Conservation (phyloP, 2,888 invertebrate species). For the Archaeoteleia sp. region DNA sequence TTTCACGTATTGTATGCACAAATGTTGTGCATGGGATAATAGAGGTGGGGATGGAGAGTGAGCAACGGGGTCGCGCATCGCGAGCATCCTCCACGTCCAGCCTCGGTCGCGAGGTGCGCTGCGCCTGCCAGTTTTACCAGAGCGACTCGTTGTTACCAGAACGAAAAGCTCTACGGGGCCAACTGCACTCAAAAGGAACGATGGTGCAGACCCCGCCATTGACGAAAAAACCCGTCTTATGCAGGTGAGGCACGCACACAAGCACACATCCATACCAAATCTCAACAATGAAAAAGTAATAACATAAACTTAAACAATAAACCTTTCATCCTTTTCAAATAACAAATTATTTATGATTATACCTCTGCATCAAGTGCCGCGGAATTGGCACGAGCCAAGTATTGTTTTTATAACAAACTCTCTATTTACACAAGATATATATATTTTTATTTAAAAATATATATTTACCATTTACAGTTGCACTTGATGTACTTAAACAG, state of each 20-base stretch:
- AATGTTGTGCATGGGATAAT: too few species aligned
- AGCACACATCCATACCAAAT: slow-evolving; percentile 27
- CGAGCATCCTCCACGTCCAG: slow-evolving; percentile 80
- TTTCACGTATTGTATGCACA: slow-evolving; percentile 24
- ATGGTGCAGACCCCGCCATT: slow-evolving; percentile 70
- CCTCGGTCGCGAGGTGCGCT: slow-evolving; percentile 84
- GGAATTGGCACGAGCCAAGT: too few species aligned
- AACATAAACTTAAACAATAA: background rate
- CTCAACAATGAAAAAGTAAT: background rate
- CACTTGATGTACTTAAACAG: too few species aligned
- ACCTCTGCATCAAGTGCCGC: too few species aligned
- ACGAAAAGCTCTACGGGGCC: slow-evolving; percentile 81
- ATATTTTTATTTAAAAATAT: too few species aligned
- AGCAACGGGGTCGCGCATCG: slow-evolving; percentile 83
- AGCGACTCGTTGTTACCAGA: slow-evolving; percentile 87
- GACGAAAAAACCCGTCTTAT: slow-evolving; percentile 53
- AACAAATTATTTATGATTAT: too few species aligned
- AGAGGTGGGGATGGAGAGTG: slow-evolving; percentile 80
- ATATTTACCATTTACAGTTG: too few species aligned
- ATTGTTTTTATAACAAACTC: too few species aligned
- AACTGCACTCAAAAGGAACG: slow-evolving; percentile 79
- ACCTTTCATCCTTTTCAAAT: background rate
- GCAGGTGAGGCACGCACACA: too few species aligned
- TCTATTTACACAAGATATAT: too few species aligned
- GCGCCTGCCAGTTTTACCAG: slow-evolving; percentile 90